Base-by-base conservation (phyloP, 2,888 invertebrate genomes). In the Caenorhabditis imperialis region DNA sequence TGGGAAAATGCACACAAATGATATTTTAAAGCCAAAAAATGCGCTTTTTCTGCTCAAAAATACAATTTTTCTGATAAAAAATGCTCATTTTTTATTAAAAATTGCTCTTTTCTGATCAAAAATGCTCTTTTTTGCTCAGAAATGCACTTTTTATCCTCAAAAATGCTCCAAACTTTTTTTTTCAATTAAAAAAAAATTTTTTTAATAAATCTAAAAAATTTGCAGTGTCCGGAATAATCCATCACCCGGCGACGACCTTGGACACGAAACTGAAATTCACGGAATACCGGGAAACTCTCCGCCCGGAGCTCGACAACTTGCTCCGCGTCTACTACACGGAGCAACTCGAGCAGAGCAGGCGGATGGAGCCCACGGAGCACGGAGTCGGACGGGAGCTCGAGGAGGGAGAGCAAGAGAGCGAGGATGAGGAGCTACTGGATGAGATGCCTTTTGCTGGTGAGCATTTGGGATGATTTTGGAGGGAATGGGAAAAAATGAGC, bases 161-260 rank as follows among this genome's bases (percentile, higher is more conserved):
- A 48, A 30, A 5, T 30, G 42, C 18, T 20, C 7, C 6, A 50
- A 12, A 7, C 1, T 20, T 42, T 30, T 30, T 30, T 30, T 30
- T n/a, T n/a, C n/a, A n/a, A n/a, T n/a, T n/a, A n/a, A n/a, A n/a
- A 30, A 7, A 42, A 12, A n/a, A 12, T 16, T n/a, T 42, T 12
- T 42, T 42, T n/a, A 53, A 53, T 8, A 20, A 37, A 10, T 10
- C 7, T 18, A 40, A 57, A 57, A 44, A 42, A 25, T 44, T 48
- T 75, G 14, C 42, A 80, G 80, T 76, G 6, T 45, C 75, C 14
- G 78, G 78, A 1, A 51, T 69, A n/a, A 20, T 75, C 12, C 78
- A 81, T 47, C 80, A 81, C 45, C 80, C 80, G 10, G 80, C 80
- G 2, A 55, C 78, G 10, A 22, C 75, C 10, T 53, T 74, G 0